phyloP scores from a whole-genome alignment of 2,113 vertebrate species.

The Galemys pyrenaicus region DNA sequence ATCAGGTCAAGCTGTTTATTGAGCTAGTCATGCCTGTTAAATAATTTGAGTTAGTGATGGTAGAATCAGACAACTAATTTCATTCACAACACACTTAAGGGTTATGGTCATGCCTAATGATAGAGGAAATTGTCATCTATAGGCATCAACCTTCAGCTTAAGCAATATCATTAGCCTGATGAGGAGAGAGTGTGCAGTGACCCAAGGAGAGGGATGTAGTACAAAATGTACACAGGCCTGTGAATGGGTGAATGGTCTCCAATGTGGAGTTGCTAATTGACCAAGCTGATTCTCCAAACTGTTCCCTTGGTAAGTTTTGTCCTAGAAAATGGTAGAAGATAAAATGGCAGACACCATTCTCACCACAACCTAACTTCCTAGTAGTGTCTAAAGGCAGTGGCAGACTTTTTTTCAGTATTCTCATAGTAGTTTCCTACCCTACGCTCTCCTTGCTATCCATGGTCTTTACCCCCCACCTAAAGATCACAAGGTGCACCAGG shows the following conservation, averaged over 20 bases:
- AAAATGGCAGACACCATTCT: neutral
- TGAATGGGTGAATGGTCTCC: neutral
- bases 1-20: neutral
- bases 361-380: neutral
- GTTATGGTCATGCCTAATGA: neutral
- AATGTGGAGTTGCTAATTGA: neutral
- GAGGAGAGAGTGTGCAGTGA: neutral
- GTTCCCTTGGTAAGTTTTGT: conserved; percentile 1
- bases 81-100: neutral
- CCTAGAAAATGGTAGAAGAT: conserved; percentile 20
- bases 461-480: neutral
- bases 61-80: neutral
- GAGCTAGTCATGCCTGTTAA: conserved; percentile 7
- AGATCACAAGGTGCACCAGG: neutral
- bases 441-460: neutral
- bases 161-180: neutral
- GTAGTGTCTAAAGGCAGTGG: neutral
- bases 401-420: neutral
- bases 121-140: neutral
- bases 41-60: neutral
- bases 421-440: neutral
- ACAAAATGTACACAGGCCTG: neutral
- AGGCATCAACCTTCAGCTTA: neutral
- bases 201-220: neutral
- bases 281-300: neutral